Base-by-base conservation (phyloP, 2,888 invertebrate species). In the Microchrysa polita region DNA sequence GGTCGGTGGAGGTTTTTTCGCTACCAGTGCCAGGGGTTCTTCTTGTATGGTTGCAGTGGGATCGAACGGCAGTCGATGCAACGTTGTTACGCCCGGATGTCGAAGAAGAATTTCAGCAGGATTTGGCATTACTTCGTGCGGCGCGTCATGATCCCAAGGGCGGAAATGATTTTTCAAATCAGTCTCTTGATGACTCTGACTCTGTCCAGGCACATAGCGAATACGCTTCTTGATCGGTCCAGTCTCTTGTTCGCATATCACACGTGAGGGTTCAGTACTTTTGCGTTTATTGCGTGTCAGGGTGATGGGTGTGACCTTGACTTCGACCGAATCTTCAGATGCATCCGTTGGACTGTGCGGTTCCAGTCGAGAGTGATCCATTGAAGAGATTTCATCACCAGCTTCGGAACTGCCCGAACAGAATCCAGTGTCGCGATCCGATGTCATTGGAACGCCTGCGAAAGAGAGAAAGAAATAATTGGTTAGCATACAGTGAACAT, bases 211-310 rank as follows among this genome's bases (percentile, higher is more conserved):
- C 80, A 87, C 86, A 74, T 89, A 86, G 40, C 91, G 88, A 80
- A 90, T 89, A 57, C 92, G 87, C 81, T 93, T 93, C 82, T 93
- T 91, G 0, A 91, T 87, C 0, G 93, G 92, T 1, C 88, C 86
- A 77, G 87, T 81, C 73, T 86, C 86, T 18, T 83, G 81, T 48
- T 86, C 84, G 61, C 84, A 82, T 12, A 88, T 86, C 4, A 91
- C 87, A 79, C 90, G 91, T 61, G 88, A 85, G 0, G 93, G 90
- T 76, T 91, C 91, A 20, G 88, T 87, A 74, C 90, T 86, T 82
- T 92, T 92, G 74, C 92, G 85, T 81, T 92, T 92, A 80, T 90
- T 90, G 77, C 88, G 84, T 10, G 81, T 78, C 53, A 82, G 81
- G 0, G 85, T 84, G 74, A 89, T 89, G 23, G 90, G 87, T 27